Percentiles rank a stretch among this genome's conserved stretches.
phyloP scores from a whole-genome alignment of 2,888 invertebrate species.

The Amphipoea oculea region DNA sequence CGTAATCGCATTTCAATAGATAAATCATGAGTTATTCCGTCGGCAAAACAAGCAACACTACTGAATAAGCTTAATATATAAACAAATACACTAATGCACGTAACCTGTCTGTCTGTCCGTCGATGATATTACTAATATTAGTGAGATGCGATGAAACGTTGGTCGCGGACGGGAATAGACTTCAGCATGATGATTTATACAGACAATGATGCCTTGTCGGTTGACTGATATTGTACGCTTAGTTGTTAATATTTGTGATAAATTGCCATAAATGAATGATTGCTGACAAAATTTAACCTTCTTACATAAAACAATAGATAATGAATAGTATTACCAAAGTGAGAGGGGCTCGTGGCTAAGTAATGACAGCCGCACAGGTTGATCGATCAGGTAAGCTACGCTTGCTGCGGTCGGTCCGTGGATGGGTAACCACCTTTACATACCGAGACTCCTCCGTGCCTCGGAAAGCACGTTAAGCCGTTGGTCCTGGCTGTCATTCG shows the following conservation, averaged over 20 bases:
- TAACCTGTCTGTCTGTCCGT: constrained; percentile 57
- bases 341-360: too few species aligned
- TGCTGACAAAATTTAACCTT: too few species aligned
- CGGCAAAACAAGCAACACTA: constrained; percentile 15
- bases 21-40: neutral
- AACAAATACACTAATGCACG: constrained; percentile 42
- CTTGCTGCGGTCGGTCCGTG: too few species aligned
- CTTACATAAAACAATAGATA: too few species aligned
- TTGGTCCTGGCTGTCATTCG: too few species aligned
- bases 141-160: constrained; percentile 41
- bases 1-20: neutral
- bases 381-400: too few species aligned
- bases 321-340: too few species aligned
- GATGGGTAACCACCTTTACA: too few species aligned
- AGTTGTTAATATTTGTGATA: constrained; percentile 13
- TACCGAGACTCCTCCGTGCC: too few species aligned
- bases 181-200: constrained; percentile 13
- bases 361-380: too few species aligned
- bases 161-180: constrained; percentile 38
- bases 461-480: too few species aligned
- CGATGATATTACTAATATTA: constrained; percentile 47
- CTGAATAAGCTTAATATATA: constrained; percentile 28
- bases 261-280: neutral
- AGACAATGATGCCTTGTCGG: neutral
- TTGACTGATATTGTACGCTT: constrained; percentile 13